Evolutionary conservation across 2,797 vertebrate species (phyloP).

Genomic region (Brachyrhaphis roseni): DNA sequence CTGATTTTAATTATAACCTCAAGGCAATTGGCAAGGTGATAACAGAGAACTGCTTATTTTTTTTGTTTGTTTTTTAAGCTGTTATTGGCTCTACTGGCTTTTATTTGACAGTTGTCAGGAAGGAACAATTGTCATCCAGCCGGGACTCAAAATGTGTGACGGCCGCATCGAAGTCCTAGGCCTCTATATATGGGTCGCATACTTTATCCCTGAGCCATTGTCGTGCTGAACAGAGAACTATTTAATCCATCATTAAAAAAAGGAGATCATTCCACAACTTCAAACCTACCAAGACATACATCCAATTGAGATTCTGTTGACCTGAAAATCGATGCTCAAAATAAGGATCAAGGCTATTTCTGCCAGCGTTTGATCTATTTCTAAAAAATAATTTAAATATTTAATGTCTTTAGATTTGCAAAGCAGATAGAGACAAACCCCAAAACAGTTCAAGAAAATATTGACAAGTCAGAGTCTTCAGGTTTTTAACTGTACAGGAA

Average conservation of each 20-base stretch:
- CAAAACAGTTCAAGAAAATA: background rate
- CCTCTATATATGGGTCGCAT: too few species aligned
- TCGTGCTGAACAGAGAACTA: background rate
- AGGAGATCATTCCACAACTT: background rate
- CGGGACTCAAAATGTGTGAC: too few species aligned
- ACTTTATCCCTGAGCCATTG: too few species aligned
- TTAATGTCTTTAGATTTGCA: background rate
- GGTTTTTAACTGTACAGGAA: background rate
- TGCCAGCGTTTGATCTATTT: background rate
- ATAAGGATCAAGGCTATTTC: background rate
- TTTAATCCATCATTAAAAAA: background rate
- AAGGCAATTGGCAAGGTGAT: too few species aligned
- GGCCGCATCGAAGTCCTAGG: background rate
- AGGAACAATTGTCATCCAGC: too few species aligned
- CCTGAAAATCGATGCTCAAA: background rate
- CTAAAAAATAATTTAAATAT: background rate
- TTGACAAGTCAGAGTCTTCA: background rate
- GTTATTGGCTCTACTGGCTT: background rate
- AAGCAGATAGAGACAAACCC: background rate
- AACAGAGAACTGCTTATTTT: background rate
- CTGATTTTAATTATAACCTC: too few species aligned
- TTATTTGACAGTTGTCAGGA: too few species aligned
- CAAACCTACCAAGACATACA: background rate
- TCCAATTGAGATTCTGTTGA: background rate
- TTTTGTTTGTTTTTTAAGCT: too few species aligned